Evolutionary conservation across 2,113 vertebrate genomes (phyloP).

Genomic region (Syrmaticus mikado): DNA sequence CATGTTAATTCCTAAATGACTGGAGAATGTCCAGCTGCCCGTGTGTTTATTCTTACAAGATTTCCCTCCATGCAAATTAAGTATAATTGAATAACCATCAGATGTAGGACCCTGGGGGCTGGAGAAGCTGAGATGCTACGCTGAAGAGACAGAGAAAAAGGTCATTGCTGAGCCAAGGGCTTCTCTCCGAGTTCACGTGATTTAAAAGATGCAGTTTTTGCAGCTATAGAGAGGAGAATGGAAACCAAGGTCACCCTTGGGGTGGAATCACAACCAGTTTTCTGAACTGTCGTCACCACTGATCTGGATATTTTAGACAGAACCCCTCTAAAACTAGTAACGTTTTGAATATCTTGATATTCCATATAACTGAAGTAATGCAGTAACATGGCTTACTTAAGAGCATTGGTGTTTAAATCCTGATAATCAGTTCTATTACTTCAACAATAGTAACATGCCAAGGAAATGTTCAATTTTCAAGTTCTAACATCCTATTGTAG

Average conservation of each 20-base stretch:
- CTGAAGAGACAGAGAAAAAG: background rate
- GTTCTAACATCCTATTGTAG: background rate
- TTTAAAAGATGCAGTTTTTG: background rate
- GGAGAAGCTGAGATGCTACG: background rate
- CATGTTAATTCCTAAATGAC: background rate
- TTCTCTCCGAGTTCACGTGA: background rate
- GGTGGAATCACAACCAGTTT: background rate
- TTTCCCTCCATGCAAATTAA: background rate
- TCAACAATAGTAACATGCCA: background rate
- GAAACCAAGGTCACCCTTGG: background rate
- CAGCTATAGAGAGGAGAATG: background rate
- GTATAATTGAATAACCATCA: background rate
- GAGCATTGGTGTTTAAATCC: conserved; percentile 11
- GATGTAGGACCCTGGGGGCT: background rate
- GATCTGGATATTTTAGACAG: background rate
- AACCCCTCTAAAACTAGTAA: background rate
- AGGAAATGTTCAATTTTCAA: conserved; percentile 8
- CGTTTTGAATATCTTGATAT: background rate
- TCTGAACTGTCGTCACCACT: background rate
- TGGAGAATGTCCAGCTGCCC: background rate
- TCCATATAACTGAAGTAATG: background rate
- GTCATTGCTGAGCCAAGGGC: background rate
- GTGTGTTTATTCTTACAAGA: background rate
- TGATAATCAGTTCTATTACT: conserved; percentile 9
- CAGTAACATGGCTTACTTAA: background rate